Evolutionary conservation across 2,888 invertebrate species (phyloP), one percentile per base, ranked within the genome.

Genomic region (Catocala nupta): DNA sequence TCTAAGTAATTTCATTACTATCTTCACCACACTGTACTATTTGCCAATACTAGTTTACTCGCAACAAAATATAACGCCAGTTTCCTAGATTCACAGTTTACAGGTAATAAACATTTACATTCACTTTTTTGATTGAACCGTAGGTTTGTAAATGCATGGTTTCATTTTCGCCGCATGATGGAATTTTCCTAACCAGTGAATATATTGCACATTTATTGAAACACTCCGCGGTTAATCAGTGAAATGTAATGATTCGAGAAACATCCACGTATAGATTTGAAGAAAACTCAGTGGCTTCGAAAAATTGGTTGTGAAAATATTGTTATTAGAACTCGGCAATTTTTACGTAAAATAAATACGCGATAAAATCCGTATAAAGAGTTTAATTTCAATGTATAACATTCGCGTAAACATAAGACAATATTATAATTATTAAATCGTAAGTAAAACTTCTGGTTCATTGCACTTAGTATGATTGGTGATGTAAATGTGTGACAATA

Each of bases 121-220:
- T 56, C 52, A 52, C 42, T 39, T 59, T 66, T 60, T 73, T 74
- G 66, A 60, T 70, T 52, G 34, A 54, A 25, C 56, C 52, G 45
- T 11, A 55, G 57, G 34, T 68, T 63, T 70, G 64, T 45, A 67
- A 36, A 73, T 34, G 64, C 11, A 42, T 3, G 36, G 52, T 50
- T 70, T 67, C 64, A 71, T 71, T 63, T 73, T 73, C 25, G 39
- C 50, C 52, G 44, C 42, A 45, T 13, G 25, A 39, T 12, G 51
- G 51, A 45, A 36, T 62, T 71, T 73, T 73, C 65, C 59, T 65
- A 59, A 44, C 57, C 73, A 71, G 65, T 71, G 73, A 65, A 73
- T 65, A 56, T 65, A 49, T 57, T 57, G 53, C 44, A 44, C 55
- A 39, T 59, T 68, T 68, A 51, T 48, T 25, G 25, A 52, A 53